Conservation (phyloP, 2,888 invertebrate species). For the Drosophila borealis region DNA sequence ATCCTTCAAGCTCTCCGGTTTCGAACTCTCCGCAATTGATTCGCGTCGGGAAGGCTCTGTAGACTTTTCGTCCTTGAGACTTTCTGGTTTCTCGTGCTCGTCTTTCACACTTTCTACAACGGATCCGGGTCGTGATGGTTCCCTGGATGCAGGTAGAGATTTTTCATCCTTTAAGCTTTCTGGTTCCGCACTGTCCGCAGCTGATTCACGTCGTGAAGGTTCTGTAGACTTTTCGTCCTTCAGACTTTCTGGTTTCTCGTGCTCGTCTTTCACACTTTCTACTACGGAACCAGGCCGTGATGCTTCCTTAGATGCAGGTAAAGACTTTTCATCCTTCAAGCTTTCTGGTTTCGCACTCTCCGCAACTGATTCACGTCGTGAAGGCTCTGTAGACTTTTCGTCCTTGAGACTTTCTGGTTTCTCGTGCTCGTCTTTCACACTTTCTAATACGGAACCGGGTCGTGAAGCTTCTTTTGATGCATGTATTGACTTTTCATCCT, state of each 20-base stretch:
- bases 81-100: conserved; percentile 1
- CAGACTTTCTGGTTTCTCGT: conserved; percentile 22
- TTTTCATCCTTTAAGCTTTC: conserved; percentile 17
- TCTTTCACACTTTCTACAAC: conserved; percentile 20
- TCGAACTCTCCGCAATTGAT: conserved; percentile 2
- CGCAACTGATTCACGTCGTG: conserved; percentile 67
- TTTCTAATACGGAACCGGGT: conserved; percentile 8
- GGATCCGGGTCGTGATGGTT: conserved; percentile 69
- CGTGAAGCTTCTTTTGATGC: no score
- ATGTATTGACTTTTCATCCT: no score
- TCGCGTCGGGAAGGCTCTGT: conserved; percentile 1
- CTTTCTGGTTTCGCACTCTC: conserved; percentile 26
- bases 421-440: conserved; percentile 13
- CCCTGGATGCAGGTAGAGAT: conserved; percentile 10
- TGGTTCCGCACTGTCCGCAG: conserved; percentile 22
- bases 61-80: conserved; percentile 11
- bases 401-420: conserved; percentile 18
- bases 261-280: conserved; percentile 29
- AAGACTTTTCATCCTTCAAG: conserved; percentile 38
- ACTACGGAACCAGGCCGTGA: conserved; percentile 49
- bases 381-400: conserved; percentile 37
- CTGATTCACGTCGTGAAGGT: conserved; percentile 44
- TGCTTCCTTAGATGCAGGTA: conserved; percentile 28
- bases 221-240: conserved; percentile 33
- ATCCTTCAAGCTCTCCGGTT: conserved; percentile 25